Evolutionary conservation across 2,113 vertebrate species (phyloP).

Genomic region (Melanocharis versteri): DNA sequence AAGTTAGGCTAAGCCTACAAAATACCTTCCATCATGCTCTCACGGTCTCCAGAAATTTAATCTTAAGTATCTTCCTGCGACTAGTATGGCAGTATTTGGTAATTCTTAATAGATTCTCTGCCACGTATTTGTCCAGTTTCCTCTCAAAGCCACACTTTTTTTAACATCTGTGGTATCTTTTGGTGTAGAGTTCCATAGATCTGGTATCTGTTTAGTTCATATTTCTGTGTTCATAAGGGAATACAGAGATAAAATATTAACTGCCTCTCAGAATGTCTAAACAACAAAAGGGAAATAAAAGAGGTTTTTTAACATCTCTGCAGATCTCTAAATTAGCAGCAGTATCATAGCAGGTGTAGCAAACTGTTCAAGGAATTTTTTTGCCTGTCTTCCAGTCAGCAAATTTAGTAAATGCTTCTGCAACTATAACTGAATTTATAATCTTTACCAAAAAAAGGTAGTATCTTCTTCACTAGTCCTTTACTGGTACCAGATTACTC

Average conservation of each 20-base stretch:
- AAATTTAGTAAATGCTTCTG: neutral
- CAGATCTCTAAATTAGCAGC: neutral
- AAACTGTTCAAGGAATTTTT: neutral
- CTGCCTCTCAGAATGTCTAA: neutral
- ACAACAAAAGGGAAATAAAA: neutral
- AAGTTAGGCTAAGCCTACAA: neutral
- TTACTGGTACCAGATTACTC: neutral
- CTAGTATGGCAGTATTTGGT: neutral
- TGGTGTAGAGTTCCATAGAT: neutral
- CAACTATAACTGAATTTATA: neutral
- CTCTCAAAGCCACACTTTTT: neutral
- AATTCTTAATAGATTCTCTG: neutral
- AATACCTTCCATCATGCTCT: neutral
- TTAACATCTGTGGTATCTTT: neutral
- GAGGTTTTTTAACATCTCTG: neutral
- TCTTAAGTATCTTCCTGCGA: neutral
- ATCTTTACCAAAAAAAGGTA: neutral
- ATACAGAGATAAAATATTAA: neutral
- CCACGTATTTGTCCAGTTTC: neutral
- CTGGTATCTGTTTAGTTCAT: neutral
- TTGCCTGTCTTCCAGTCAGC: neutral
- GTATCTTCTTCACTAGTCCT: neutral
- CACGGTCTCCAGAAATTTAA: neutral
- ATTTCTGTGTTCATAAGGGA: neutral
- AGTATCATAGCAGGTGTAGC: neutral